Percentiles rank a stretch among this genome's conserved stretches.
phyloP scores from a whole-genome alignment of 2,888 invertebrate genomes.

The Trypoxylon attenuatum region DNA sequence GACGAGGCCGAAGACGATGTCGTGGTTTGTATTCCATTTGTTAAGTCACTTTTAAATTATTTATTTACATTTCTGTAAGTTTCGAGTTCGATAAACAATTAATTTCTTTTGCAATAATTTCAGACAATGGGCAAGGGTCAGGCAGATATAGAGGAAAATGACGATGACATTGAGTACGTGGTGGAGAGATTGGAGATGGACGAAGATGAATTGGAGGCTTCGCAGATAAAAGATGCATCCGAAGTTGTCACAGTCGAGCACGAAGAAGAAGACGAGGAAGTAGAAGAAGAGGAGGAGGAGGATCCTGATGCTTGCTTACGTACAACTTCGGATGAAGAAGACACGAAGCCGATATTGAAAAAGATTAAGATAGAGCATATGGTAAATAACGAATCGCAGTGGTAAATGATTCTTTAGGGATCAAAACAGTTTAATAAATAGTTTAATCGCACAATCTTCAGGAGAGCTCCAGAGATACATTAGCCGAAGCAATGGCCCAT shows the following conservation, averaged over 20 bases:
- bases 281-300: conserved; percentile 37
- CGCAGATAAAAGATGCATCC: conserved; percentile 10
- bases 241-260: conserved; percentile 20
- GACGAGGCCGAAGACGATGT: conserved; percentile 45
- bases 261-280: conserved; percentile 11
- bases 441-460: conserved; percentile 22
- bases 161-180: conserved; percentile 65
- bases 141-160: conserved; percentile 52
- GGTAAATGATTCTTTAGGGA: not conserved
- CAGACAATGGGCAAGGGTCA: conserved; percentile 27
- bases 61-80: too few relatives aligned
- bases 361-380: conserved; percentile 51
- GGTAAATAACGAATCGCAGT: conserved; percentile 8
- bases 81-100: too few relatives aligned
- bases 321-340: conserved; percentile 42
- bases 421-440: conserved; percentile 5
- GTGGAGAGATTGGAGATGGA: conserved; percentile 63
- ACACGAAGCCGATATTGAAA: conserved; percentile 34
- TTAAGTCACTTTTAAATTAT: too few relatives aligned
- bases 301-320: conserved; percentile 18
- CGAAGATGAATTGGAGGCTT: conserved; percentile 37
- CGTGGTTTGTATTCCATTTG: conserved; percentile 19
- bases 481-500: conserved; percentile 68
- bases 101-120: not conserved
- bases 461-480: conserved; percentile 56